Evolutionary conservation across 2,797 vertebrate genomes (phyloP).

Genomic region (Gila robusta): DNA sequence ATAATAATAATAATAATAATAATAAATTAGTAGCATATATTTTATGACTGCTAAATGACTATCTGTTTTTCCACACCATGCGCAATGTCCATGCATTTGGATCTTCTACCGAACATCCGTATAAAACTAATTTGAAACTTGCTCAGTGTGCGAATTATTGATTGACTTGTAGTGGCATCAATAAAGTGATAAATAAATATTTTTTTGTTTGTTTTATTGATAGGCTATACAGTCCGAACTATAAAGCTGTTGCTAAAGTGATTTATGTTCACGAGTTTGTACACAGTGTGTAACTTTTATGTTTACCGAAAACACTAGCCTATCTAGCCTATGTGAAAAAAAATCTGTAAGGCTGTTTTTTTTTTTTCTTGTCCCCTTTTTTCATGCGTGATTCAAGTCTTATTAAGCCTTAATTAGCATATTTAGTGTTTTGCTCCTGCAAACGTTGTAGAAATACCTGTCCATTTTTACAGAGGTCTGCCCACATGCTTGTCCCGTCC

Average conservation of each 20-base stretch:
- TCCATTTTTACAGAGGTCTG: slow-evolving; percentile 96
- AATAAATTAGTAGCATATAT: too few species aligned
- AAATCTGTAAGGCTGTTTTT: background rate
- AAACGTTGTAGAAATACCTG: slow-evolving; percentile 78
- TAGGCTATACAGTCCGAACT: background rate
- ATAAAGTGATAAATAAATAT: background rate
- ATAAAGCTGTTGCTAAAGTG: background rate
- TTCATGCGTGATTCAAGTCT: background rate
- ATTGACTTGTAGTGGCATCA: background rate
- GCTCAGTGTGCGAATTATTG: background rate
- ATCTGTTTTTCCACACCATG: background rate
- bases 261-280: background rate
- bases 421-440: background rate
- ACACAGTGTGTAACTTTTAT: background rate
- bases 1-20: background rate
- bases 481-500: slow-evolving; percentile 98
- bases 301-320: background rate
- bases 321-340: background rate
- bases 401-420: slow-evolving; percentile 1
- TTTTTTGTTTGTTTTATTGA: background rate
- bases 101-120: background rate
- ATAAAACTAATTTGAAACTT: background rate
- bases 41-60: background rate
- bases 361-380: too few species aligned
- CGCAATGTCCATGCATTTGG: background rate